Percentiles rank a stretch among this genome's conserved stretches.
These are phyloP conservation scores for Acanthococcus lagerstroemiae DNA, from an alignment of 2,888 invertebrate species.

Conservation along the genomic window DNA sequence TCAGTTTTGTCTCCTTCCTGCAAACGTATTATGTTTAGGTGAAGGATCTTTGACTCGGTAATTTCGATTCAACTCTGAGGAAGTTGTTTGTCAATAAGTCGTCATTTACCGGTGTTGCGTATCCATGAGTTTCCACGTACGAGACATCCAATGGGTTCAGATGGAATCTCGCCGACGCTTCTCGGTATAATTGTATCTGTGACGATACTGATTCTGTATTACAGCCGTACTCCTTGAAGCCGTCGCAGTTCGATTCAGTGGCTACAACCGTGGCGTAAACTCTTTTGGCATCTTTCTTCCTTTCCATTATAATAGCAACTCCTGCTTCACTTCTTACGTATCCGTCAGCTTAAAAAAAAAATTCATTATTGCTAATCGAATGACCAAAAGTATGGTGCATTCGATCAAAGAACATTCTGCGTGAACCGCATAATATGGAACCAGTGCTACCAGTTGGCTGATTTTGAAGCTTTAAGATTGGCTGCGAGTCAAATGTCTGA, in stretches of 20 bases:
- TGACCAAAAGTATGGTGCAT: too few species aligned
- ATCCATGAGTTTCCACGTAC: slow-evolving; percentile 97
- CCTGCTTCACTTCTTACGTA: slow-evolving; percentile 86
- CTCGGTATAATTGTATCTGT: slow-evolving; percentile 70
- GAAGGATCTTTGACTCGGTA: too few species aligned
- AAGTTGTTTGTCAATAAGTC: too few species aligned
- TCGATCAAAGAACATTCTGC: too few species aligned
- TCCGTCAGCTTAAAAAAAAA: slow-evolving; percentile 52
- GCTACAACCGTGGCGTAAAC: slow-evolving; percentile 79
- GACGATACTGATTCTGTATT: slow-evolving; percentile 69
- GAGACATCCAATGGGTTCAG: slow-evolving; percentile 70
- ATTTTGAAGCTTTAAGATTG: too few species aligned
- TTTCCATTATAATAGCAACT: slow-evolving; percentile 71
- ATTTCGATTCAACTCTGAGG: not conserved
- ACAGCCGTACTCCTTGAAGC: slow-evolving; percentile 79
- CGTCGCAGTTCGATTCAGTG: slow-evolving; percentile 86
- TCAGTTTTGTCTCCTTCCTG: slow-evolving; percentile 92
- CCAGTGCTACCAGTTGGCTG: too few species aligned
- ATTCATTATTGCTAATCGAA: not conserved
- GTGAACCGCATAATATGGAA: too few species aligned
- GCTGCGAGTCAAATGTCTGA: too few species aligned
- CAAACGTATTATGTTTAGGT: not conserved
- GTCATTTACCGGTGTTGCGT: slow-evolving; percentile 87
- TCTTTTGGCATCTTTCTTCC: slow-evolving; percentile 60
- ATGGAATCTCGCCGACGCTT: slow-evolving; percentile 74